phyloP scores from a whole-genome alignment of 2,888 invertebrate species.

The Tetragonisca angustula region DNA sequence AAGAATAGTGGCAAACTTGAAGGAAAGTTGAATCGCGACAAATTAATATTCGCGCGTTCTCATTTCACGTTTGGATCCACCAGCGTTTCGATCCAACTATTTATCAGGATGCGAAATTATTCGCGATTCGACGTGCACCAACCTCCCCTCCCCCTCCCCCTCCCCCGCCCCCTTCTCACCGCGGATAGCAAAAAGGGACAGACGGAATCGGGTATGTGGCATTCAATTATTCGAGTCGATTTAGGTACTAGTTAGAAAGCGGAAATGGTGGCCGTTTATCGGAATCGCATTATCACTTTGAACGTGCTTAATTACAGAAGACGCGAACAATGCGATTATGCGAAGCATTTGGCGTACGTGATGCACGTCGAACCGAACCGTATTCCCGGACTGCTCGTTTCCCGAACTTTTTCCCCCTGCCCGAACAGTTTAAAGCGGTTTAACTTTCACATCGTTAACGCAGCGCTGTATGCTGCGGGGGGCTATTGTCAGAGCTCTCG shows the following conservation, averaged over 20 bases:
- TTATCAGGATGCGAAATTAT: background rate
- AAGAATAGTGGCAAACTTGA: too few species aligned
- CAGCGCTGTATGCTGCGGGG: background rate
- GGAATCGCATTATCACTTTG: constrained; percentile 43
- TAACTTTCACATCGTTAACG: constrained; percentile 56
- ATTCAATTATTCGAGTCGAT: constrained; percentile 27
- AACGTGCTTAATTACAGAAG: constrained; percentile 45
- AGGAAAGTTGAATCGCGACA: too few species aligned
- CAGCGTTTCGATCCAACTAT: background rate
- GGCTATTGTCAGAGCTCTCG: background rate
- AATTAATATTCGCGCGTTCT: too few species aligned
- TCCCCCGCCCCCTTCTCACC: background rate
- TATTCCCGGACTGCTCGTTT: constrained; percentile 39
- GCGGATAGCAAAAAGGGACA: background rate
- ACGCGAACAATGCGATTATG: constrained; percentile 43
- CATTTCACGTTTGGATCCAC: too few species aligned
- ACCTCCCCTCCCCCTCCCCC: too few species aligned
- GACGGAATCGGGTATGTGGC: background rate
- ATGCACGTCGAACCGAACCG: constrained; percentile 5
- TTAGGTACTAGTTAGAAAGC: constrained; percentile 31
- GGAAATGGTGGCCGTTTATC: constrained; percentile 26
- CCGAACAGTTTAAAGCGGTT: constrained; percentile 58
- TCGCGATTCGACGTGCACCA: background rate
- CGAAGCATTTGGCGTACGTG: constrained; percentile 51
- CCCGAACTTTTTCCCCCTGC: constrained; percentile 50